Conservation (phyloP, 2,888 invertebrate species). For the Heliconius erato region DNA sequence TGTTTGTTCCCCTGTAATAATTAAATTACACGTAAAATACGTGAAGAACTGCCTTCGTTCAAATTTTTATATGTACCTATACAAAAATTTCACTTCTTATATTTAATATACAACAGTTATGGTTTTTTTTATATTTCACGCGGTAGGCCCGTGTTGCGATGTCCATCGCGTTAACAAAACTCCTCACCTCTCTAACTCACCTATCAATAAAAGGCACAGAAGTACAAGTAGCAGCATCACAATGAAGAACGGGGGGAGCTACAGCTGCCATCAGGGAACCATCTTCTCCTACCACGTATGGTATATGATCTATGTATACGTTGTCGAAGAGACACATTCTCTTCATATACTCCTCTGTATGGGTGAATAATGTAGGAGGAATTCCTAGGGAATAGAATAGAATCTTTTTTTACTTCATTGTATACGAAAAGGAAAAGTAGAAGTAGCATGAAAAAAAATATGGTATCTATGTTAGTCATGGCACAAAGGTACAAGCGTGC, state of each 20-base stretch:
- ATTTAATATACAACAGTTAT: background rate
- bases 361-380: conserved; percentile 77
- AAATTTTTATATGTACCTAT: background rate
- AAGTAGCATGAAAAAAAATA: too few species aligned
- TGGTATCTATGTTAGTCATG: too few species aligned
- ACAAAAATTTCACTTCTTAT: background rate
- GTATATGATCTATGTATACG: conserved; percentile 79
- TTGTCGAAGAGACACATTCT: conserved; percentile 78
- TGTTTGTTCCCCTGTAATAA: too few species aligned
- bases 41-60: background rate
- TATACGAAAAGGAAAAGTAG: too few species aligned
- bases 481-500: too few species aligned
- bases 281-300: conserved; percentile 79
- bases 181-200: conserved; percentile 52
- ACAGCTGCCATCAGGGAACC: conserved; percentile 78
- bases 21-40: too few species aligned
- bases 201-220: conserved; percentile 82
- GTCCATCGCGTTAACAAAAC: background rate
- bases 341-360: conserved; percentile 80
- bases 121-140: background rate
- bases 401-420: too few species aligned
- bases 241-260: conserved; percentile 80
- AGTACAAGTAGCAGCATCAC: conserved; percentile 81
- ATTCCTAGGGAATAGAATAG: conserved; percentile 62
- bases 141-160: background rate